A percentile compares a stretch with the other conserved stretches of the same genome.
Conservation (phyloP, 2,797 vertebrate genomes). For the Triplophysa bombifrons region DNA sequence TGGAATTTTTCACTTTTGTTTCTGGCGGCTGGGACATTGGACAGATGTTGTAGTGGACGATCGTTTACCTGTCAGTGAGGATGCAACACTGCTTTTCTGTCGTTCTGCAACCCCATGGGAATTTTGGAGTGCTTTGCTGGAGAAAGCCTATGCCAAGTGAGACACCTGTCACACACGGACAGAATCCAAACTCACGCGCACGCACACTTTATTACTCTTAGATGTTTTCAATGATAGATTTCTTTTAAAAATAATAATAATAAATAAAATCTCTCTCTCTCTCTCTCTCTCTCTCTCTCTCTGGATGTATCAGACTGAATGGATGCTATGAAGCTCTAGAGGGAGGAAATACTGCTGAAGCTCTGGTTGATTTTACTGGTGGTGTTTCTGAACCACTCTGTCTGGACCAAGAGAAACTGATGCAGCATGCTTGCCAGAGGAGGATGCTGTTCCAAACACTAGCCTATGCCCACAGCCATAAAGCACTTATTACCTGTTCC, state of each 20-base stretch:
- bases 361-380: conserved; percentile 84
- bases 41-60: conserved; percentile 81
- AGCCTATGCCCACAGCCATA: conserved; percentile 70
- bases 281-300: background rate
- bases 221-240: too few relatives aligned
- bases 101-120: conserved; percentile 77
- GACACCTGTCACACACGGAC: conserved; percentile 24
- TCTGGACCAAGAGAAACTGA: conserved; percentile 55
- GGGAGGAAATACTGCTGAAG: conserved; percentile 84
- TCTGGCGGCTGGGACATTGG: conserved; percentile 83
- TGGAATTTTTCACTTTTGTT: conserved; percentile 84
- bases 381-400: conserved; percentile 81
- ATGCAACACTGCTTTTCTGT: conserved; percentile 81
- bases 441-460: conserved; percentile 76
- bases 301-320: conserved; percentile 70
- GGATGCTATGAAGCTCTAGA: conserved; percentile 86
- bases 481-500: conserved; percentile 82
- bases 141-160: conserved; percentile 86
- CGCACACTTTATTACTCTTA: too few relatives aligned
- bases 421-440: conserved; percentile 66
- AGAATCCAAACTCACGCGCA: background rate
- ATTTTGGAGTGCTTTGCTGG: conserved; percentile 84
- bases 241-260: too few relatives aligned
- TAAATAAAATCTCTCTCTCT: background rate
- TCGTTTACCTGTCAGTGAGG: conserved; percentile 76